Percentiles rank a stretch among this genome's conserved stretches.
phyloP scores from a whole-genome alignment of 2,888 invertebrate genomes.

The Pelosia muscerda region DNA sequence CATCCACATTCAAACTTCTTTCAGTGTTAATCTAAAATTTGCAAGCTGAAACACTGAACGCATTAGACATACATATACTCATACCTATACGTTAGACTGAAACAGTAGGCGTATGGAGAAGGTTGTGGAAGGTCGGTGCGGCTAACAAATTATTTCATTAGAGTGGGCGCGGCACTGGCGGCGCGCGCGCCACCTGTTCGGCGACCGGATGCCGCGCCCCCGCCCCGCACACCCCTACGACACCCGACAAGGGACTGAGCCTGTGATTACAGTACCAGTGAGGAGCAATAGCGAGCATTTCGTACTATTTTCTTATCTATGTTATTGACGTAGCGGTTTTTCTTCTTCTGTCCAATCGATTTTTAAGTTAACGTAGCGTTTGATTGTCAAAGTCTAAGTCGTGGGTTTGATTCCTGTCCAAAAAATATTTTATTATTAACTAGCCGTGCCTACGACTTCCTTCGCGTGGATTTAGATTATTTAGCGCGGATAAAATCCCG shows the following conservation, averaged over 20 bases:
- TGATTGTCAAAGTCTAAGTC: too few relatives aligned
- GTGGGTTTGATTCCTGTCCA: too few relatives aligned
- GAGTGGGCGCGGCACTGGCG: conserved; percentile 76
- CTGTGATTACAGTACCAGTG: conserved; percentile 55
- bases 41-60: conserved; percentile 32
- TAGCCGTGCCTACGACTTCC: too few relatives aligned
- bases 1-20: conserved; percentile 13
- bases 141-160: conserved; percentile 81
- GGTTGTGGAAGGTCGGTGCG: conserved; percentile 81
- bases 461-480: too few relatives aligned
- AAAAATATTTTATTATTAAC: too few relatives aligned
- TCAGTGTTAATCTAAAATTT: conserved; percentile 1
- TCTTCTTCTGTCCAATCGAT: too few relatives aligned
- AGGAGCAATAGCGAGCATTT: conserved; percentile 22
- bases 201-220: conserved; percentile 78
- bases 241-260: conserved; percentile 51
- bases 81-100: conserved; percentile 45
- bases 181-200: conserved; percentile 80
- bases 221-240: conserved; percentile 45
- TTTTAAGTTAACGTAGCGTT: too few relatives aligned
- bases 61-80: conserved; percentile 28
- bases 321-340: background rate
- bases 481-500: too few relatives aligned
- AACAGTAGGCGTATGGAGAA: conserved; percentile 60
- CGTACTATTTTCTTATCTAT: background rate